Conservation (phyloP, 2,113 vertebrate genomes). For the Rhineura floridana region DNA sequence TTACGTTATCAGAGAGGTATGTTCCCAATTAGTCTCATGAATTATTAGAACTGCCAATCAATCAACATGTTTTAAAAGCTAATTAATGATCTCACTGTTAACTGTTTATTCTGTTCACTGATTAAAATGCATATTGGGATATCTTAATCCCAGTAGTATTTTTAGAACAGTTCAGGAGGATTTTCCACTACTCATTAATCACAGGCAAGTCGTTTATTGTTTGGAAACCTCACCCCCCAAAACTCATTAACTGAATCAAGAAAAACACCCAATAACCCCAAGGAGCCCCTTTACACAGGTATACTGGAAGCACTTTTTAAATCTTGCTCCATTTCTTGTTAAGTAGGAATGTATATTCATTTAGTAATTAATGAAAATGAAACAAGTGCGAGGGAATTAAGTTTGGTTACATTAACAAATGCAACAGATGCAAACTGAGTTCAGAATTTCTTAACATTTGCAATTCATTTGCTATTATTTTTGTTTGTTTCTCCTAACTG, state of each 20-base stretch:
- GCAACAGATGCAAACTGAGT: neutral
- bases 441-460: neutral
- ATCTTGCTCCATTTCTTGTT: neutral
- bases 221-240: too few species aligned
- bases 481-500: neutral
- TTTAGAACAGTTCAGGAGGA: neutral
- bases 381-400: neutral
- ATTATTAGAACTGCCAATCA: constrained; percentile 9
- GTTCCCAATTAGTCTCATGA: neutral
- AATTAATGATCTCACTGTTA: constrained; percentile 10
- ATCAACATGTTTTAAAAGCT: neutral
- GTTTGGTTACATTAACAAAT: neutral
- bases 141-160: neutral
- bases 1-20: neutral
- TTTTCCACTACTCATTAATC: neutral
- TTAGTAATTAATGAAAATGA: neutral
- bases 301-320: neutral
- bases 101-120: constrained; percentile 2
- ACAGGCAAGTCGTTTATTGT: neutral
- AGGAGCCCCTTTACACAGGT: neutral
- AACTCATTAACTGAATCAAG: neutral
- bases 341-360: neutral
- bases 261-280: neutral
- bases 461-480: neutral
- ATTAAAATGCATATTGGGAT: constrained; percentile 8